Percentiles rank a stretch among this genome's conserved stretches.
These are phyloP conservation scores for Perithous albicinctus DNA, from an alignment of 2,888 invertebrate species.

Conservation along the genomic window DNA sequence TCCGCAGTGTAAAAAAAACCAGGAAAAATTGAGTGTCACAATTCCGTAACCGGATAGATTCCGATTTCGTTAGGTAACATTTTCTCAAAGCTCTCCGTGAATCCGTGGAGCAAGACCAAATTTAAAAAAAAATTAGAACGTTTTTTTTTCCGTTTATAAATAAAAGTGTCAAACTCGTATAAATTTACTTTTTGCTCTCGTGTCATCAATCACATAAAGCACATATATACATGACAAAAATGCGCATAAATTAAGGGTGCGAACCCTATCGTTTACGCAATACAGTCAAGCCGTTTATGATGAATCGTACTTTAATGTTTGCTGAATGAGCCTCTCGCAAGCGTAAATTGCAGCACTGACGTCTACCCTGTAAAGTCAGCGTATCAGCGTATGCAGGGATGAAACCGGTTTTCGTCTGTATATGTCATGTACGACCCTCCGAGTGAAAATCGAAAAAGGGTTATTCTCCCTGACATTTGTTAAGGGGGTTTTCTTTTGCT, in stretches of 20 bases:
- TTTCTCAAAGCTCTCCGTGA: not conserved
- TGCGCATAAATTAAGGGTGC: slow-evolving; percentile 50
- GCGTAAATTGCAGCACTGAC: slow-evolving; percentile 50
- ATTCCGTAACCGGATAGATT: not conserved
- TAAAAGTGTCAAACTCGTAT: slow-evolving; percentile 5
- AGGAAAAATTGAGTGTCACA: not conserved
- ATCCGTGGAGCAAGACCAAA: not conserved
- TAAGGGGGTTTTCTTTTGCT: not conserved
- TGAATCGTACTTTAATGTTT: slow-evolving; percentile 59
- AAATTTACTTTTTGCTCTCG: not conserved
- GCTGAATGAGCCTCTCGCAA: slow-evolving; percentile 30
- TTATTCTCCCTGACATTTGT: not conserved
- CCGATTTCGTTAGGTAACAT: not conserved
- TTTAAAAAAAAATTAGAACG: too few relatives aligned
- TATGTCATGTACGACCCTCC: not conserved
- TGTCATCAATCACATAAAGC: slow-evolving; percentile 18
- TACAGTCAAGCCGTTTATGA: slow-evolving; percentile 39
- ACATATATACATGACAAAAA: slow-evolving; percentile 27
- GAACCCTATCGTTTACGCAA: slow-evolving; percentile 34
- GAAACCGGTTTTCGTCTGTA: slow-evolving; percentile 43
- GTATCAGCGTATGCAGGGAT: slow-evolving; percentile 31
- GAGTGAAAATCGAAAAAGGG: not conserved
- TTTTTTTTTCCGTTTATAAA: too few relatives aligned
- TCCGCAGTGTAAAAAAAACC: not conserved
- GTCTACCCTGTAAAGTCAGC: not conserved